Evolutionary conservation across 2,797 vertebrate genomes (phyloP), one percentile per base, ranked within the genome.

Genomic region (Agapornis canus): DNA sequence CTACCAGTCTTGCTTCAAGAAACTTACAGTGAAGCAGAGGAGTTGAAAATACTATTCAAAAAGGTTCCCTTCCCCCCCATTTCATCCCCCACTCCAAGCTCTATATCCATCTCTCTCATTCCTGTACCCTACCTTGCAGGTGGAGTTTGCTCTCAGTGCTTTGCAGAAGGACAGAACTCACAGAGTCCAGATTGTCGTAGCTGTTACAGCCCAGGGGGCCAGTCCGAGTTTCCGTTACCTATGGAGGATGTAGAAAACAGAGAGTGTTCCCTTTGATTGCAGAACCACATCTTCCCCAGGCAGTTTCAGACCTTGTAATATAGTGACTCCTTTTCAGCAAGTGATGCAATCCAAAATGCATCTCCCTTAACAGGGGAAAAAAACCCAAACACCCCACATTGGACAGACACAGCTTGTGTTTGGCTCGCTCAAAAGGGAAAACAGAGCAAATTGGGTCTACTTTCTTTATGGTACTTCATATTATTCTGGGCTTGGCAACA

Each of bases 171-270:
- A 99, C 99, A 4, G 99, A 99, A 98, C 99, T 99, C 95, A 99
- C 99, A 35, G 99, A 99, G 98, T 99, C 99, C 98, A 99, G 99
- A 98, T 99, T 99, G 98, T 99, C 99, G n/a, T 99, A 99, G 98
- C 99, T 99, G 97, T 99, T 99, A 98, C 99, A 99, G 94, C 99
- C 99, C 97, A 99, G 97, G 8, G 99, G 99, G 72, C 99, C 99
- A 1, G 99, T 99, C 92, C 99, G 98, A 66, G 99, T 99, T 98
- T 99, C 99, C 37, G 99, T 99, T 96, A 99, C 99, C 99, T 99
- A 73, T 7, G 60, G 70, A 69, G 72, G 56, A 68, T 78, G 51
- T 4, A 84, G 47, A 86, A 95, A 71, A 98, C 79, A 98, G 95
- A 90, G 29, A 73, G 27, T 29, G 3, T 49, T 79, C 37, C 37